Base-by-base conservation (phyloP, 2,888 invertebrate species). In the Fissipunctia ypsillon region DNA sequence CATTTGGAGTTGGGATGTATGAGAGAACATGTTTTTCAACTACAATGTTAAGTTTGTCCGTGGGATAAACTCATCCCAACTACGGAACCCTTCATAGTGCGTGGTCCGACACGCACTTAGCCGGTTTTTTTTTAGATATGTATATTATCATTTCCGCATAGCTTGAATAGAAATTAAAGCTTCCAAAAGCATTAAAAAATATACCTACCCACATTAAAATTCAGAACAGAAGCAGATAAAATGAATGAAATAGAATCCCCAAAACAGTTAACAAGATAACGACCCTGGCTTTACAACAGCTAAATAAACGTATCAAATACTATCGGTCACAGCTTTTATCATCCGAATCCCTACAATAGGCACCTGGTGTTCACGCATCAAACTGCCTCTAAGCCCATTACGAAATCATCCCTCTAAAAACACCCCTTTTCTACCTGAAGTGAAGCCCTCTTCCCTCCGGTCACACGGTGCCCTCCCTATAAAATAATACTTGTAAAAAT, bases 401-500 rank as follows among this genome's bases (percentile, higher is more conserved):
- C 76, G 69, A 78, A 88, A 90, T 93, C 94, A 94, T 95, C 94
- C 93, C 91, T 76, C 41, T 66, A 45, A 63, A 70, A 35, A 50
- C 88, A 85, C 86, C 89, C 90, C 87, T 88, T 56, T 84, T 72
- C 61, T 92, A 93, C 94, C 94, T 94, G 93, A 88, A 70, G 76
- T 52, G 52, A 41, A 68, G 64, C 81, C 71, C 86, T 87, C 87
- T 78, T 76, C 88, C 90, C 91, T 90, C 88, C 84, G 84, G 88
- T 94, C 94, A 93, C 95, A 95, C 95, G 94, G 89, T 86, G 86
- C 94, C 94, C 94, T 91, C 91, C 87, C 90, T 61, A 90, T 91
- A 88, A 88, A 92, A 92, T 93, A 93, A 93, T 92, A 91, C 93
- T 94, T 93, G 92, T 94, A 91, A 95, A 94, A 95, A 95, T 92